These are phyloP conservation scores for Bombyx mori DNA, from an alignment of 1,140 invertebrate species.

Conservation along the genomic window DNA sequence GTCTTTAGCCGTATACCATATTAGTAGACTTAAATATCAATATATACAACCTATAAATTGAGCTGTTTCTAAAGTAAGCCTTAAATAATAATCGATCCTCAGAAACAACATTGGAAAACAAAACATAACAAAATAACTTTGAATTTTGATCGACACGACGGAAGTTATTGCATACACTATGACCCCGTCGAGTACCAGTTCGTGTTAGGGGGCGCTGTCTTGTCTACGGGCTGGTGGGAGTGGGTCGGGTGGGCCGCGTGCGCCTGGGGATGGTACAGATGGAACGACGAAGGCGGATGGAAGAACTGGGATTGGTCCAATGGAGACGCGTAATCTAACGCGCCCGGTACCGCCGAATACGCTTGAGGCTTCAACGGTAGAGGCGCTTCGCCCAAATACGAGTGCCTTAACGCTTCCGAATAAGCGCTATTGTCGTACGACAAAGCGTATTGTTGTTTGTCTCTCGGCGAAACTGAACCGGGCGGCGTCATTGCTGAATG, in stretches of 20 bases:
- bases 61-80: slow-evolving; percentile 6
- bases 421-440: slow-evolving; percentile 59
- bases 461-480: slow-evolving; percentile 92
- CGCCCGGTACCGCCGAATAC: slow-evolving; percentile 76
- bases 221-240: slow-evolving; percentile 58
- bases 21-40: slow-evolving; percentile 10
- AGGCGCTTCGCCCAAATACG: slow-evolving; percentile 76
- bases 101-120: slow-evolving; percentile 20
- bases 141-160: slow-evolving; percentile 6
- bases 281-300: slow-evolving; percentile 85
- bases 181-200: slow-evolving; percentile 86
- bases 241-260: slow-evolving; percentile 68
- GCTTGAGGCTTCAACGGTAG: slow-evolving; percentile 92
- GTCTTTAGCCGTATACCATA: slow-evolving; percentile 34
- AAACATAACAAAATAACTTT: slow-evolving; percentile 36
- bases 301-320: slow-evolving; percentile 89
- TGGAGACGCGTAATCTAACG: slow-evolving; percentile 66
- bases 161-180: slow-evolving; percentile 65
- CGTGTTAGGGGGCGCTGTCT: slow-evolving; percentile 73
- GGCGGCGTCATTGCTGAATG: slow-evolving; percentile 96
- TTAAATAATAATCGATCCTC: slow-evolving; percentile 7
- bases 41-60: slow-evolving; percentile 17
- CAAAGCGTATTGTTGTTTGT: slow-evolving; percentile 80
- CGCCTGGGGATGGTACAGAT: slow-evolving; percentile 85
- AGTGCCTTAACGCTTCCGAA: slow-evolving; percentile 68